Conservation (phyloP, 2,113 vertebrate genomes). For the Eulemur rufifrons region DNA sequence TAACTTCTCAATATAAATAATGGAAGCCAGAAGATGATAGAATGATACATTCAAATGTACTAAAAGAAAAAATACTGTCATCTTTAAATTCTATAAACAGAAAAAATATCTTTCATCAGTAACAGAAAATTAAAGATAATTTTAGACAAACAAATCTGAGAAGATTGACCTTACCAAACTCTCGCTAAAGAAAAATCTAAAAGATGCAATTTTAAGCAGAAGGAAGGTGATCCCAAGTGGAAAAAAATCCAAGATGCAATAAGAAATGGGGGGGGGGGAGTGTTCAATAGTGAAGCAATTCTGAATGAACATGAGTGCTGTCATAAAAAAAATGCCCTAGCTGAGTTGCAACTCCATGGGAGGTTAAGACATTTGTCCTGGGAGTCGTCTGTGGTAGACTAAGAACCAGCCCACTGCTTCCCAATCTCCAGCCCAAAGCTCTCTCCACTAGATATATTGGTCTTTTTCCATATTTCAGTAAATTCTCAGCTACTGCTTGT, state of each 20-base stretch:
- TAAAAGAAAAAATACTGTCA: not conserved
- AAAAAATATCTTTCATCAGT: conserved; percentile 7
- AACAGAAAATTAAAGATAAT: not conserved
- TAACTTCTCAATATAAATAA: not conserved
- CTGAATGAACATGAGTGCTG: not conserved
- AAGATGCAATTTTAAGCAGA: not conserved
- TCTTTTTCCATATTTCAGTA: not conserved
- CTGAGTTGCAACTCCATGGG: not conserved
- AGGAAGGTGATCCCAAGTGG: not conserved
- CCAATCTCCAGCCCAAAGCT: no score
- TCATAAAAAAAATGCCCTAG: not conserved
- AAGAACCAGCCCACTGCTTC: not conserved
- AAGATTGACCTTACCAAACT: not conserved
- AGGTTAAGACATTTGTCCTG: not conserved
- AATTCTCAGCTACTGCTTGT: not conserved
- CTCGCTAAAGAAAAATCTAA: not conserved
- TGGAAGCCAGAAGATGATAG: not conserved
- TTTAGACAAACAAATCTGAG: not conserved
- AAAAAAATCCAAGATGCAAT: not conserved
- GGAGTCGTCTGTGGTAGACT: not conserved
- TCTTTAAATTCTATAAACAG: conserved; percentile 49
- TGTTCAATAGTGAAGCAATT: not conserved
- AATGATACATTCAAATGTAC: not conserved
- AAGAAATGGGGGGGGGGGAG: not conserved
- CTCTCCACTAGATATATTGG: not conserved